Evolutionary conservation across 2,113 vertebrate genomes (phyloP), one percentile per base, ranked within the genome.

Genomic region (Fulica atra): DNA sequence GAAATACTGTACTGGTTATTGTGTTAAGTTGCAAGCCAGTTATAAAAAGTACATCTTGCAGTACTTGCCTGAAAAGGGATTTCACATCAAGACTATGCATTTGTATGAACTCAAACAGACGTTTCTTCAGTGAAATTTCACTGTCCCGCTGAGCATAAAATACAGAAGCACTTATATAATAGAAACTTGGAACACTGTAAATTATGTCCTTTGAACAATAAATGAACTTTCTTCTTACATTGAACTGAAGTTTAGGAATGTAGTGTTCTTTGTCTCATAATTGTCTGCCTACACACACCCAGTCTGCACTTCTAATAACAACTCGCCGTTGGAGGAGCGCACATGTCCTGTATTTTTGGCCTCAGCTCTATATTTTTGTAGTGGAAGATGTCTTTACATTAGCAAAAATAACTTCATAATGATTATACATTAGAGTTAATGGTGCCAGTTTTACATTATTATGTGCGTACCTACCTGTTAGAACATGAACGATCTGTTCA

Each of bases 131-230:
- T 95, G 95, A 96, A 89, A 96, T 97, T 92, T 96, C 93, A 88
- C 69, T 92, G 70, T 91, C 92, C 64, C 95, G 91, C 89, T 97
- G 94, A 96, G 92, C 93, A 64, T 36, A 60, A 93, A 96, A 97
- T 96, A 85, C 70, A 96, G 88, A 77, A 94, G 79, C 60, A 95
- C 77, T 96, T 97, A 94, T n/a, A 85, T 95, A 97, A 97, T 77
- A 95, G 97, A 95, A 97, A 93, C 94, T 96, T 96, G 93, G 90
- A 97, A 95, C 93, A 61, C 92, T 91, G 93, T 95, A 96, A 96
- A 95, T 96, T 95, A 91, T 76, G 81, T 96, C 71, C 70, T 96
- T 97, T 97, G 81, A 97, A 87, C 93, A 98, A 91, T 91, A 97
- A 97, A 95, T 96, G 84, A 96, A 89, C 88, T 96, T 92, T 86